These are phyloP conservation scores for Anticlea derivata DNA, from an alignment of 2,888 invertebrate species.

Conservation along the genomic window DNA sequence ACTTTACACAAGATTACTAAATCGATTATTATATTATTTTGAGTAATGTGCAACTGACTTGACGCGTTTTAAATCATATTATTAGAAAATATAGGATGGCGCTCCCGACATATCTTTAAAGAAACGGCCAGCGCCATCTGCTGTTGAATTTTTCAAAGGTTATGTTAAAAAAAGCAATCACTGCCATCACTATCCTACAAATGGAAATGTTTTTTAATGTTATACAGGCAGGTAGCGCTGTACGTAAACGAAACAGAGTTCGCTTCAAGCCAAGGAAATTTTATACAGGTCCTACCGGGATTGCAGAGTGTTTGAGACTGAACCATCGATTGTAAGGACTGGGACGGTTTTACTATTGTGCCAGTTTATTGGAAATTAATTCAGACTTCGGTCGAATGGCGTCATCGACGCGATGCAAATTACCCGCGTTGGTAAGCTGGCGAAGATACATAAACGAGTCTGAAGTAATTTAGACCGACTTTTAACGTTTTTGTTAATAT, in stretches of 20 bases:
- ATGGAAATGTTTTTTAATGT: conserved; percentile 26
- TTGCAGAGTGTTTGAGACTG: conserved; percentile 61
- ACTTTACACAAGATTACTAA: conserved; percentile 36
- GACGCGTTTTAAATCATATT: conserved; percentile 1
- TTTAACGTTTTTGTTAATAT: neutral
- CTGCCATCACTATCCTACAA: conserved; percentile 60
- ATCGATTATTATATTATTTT: conserved; percentile 10
- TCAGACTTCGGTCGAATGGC: neutral
- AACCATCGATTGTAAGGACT: conserved; percentile 4
- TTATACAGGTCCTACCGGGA: conserved; percentile 48
- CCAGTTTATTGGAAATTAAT: neutral
- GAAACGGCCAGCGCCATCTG: conserved; percentile 79
- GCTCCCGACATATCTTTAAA: conserved; percentile 56
- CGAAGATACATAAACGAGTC: neutral
- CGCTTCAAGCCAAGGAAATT: conserved; percentile 44
- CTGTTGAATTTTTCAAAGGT: conserved; percentile 34
- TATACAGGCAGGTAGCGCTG: conserved; percentile 65
- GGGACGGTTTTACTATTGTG: neutral
- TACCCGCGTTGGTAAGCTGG: neutral
- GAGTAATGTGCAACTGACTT: conserved; percentile 7
- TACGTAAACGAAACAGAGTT: conserved; percentile 48
- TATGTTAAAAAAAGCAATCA: conserved; percentile 61
- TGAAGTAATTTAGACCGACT: neutral
- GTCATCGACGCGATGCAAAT: neutral
- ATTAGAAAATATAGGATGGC: conserved; percentile 71